A percentile compares a stretch with the other conserved stretches of the same genome.
phyloP scores from a whole-genome alignment of 2,113 vertebrate genomes.

The Colossoma macropomum region DNA sequence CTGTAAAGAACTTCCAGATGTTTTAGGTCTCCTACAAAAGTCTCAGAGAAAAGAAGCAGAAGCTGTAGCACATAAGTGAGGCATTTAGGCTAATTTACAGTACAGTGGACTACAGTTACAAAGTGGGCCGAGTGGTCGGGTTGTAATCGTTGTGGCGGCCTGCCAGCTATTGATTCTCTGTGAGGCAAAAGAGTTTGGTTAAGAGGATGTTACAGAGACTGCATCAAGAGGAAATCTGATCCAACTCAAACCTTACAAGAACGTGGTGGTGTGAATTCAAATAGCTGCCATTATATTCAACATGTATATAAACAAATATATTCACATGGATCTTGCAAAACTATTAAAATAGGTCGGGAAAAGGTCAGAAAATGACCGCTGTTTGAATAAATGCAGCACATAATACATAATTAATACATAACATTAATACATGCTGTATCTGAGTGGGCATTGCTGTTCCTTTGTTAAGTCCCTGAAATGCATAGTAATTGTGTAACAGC shows the following conservation, averaged over 20 bases:
- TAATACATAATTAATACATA: no score
- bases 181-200: background rate
- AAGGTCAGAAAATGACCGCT: no score
- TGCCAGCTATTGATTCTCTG: constrained; percentile 31
- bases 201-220: background rate
- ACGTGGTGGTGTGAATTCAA: background rate
- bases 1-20: background rate
- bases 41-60: background rate
- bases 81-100: constrained; percentile 17
- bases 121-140: background rate
- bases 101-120: constrained; percentile 19
- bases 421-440: no score
- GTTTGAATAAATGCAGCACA: no score
- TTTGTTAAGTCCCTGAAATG: no score
- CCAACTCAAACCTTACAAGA: background rate
- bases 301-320: background rate
- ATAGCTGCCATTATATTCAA: background rate
- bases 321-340: no score
- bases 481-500: no score
- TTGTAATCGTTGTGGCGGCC: constrained; percentile 26
- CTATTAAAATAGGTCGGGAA: no score
- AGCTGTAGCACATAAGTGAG: background rate
- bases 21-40: background rate
- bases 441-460: no score
- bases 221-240: background rate